These are phyloP conservation scores for Aphelinus atriplicis DNA, from an alignment of 1,140 invertebrate species.

Conservation along the genomic window DNA sequence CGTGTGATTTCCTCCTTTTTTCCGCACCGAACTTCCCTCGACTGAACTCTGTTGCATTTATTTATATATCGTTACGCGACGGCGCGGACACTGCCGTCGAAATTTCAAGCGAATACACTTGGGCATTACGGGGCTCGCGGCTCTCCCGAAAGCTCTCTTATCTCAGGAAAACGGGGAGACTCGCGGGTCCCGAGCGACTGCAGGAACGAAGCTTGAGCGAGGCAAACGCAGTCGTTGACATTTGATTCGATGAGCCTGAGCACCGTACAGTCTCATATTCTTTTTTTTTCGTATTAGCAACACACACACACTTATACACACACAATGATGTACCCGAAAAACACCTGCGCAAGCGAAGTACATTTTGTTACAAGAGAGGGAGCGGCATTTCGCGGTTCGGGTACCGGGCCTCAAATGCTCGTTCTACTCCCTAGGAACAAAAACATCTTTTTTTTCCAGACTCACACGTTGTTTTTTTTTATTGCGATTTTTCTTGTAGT, in stretches of 20 bases:
- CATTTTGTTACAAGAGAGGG: too few species aligned
- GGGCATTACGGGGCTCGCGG: constrained; percentile 32
- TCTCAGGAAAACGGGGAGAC: constrained; percentile 6
- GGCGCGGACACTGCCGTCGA: constrained; percentile 7
- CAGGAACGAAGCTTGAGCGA: not conserved
- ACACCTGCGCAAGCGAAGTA: too few species aligned
- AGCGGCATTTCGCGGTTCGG: too few species aligned
- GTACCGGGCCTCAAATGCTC: too few species aligned
- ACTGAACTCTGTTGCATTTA: constrained; percentile 14
- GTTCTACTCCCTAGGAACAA: too few species aligned
- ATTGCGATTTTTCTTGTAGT: not conserved
- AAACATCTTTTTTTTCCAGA: constrained; percentile 4
- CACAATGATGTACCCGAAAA: too few species aligned
- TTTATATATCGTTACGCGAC: not conserved
- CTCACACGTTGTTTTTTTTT: constrained; percentile 26
- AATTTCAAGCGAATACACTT: constrained; percentile 37
- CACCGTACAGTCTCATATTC: not conserved
- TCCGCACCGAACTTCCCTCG: not conserved
- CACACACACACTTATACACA: too few species aligned
- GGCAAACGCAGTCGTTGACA: constrained; percentile 13
- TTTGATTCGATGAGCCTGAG: not conserved
- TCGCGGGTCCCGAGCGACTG: constrained; percentile 17
- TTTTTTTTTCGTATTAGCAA: too few species aligned
- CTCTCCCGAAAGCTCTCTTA: not conserved
- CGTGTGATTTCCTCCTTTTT: constrained; percentile 9